phyloP scores from a whole-genome alignment of 2,797 vertebrate species.

The Helicolenus hilgendorfi region DNA sequence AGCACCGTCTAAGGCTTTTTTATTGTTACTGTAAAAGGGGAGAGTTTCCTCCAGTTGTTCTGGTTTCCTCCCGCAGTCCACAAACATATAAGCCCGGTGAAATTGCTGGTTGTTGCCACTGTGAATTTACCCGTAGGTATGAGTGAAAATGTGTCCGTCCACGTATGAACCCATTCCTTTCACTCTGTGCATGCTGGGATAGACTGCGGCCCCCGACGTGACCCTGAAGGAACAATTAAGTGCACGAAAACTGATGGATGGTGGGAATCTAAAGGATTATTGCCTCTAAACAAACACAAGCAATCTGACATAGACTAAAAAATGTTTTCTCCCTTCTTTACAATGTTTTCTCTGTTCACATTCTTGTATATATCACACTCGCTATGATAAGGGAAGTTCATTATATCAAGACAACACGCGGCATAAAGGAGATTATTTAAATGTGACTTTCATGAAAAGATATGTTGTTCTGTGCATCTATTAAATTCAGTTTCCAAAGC shows the following conservation, averaged over 20 bases:
- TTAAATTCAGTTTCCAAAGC: background rate
- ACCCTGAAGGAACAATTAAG: background rate
- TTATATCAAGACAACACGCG: background rate
- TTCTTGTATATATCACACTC: background rate
- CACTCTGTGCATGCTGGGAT: background rate
- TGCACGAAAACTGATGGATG: background rate
- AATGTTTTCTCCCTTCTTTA: background rate
- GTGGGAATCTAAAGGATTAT: background rate
- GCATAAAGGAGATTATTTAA: background rate
- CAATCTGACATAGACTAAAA: background rate
- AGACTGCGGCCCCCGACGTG: background rate
- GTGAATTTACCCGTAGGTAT: background rate
- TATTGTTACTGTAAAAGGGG: background rate
- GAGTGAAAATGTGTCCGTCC: background rate
- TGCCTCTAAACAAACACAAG: background rate
- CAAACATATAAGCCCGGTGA: background rate
- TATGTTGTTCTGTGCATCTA: background rate
- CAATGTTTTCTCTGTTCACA: background rate
- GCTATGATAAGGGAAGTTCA: background rate
- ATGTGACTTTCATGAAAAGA: background rate
- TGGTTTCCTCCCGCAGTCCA: background rate
- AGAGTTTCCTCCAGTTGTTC: background rate
- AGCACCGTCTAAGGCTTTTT: background rate
- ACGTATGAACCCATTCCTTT: background rate
- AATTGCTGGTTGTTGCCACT: background rate